Conservation (phyloP, 2,888 invertebrate genomes). For the Limenitis arthemis region DNA sequence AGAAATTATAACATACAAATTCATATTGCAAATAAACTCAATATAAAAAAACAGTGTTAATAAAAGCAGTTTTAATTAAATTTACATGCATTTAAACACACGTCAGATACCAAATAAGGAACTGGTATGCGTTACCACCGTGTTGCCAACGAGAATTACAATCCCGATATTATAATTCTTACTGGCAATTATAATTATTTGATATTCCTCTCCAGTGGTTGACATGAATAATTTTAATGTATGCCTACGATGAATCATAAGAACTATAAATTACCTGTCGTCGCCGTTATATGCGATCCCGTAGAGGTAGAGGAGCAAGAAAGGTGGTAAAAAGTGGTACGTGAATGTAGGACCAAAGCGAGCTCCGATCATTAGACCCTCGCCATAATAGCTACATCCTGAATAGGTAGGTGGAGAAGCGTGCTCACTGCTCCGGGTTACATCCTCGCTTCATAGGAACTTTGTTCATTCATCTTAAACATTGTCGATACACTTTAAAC, state of each 20-base stretch:
- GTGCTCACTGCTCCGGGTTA: constrained; percentile 48
- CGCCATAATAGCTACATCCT: constrained; percentile 66
- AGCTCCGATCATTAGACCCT: constrained; percentile 66
- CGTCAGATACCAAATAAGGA: constrained; percentile 17
- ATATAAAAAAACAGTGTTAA: not conserved
- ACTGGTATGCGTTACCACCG: constrained; percentile 16
- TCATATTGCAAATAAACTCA: not conserved
- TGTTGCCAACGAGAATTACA: constrained; percentile 19
- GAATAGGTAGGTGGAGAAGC: constrained; percentile 64
- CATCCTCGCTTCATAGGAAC: constrained; percentile 26
- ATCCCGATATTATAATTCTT: constrained; percentile 6
- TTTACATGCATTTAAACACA: constrained; percentile 19
- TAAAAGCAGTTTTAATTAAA: constrained; percentile 19
- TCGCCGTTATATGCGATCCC: constrained; percentile 57
- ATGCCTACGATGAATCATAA: constrained; percentile 29
- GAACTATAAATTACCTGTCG: constrained; percentile 35
- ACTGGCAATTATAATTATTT: constrained; percentile 9
- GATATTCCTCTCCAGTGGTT: constrained; percentile 20
- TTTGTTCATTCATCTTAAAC: constrained; percentile 57
- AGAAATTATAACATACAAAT: not conserved
- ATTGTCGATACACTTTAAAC: constrained; percentile 10
- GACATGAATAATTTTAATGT: constrained; percentile 25
- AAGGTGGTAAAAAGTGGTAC: constrained; percentile 55
- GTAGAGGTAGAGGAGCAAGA: constrained; percentile 52
- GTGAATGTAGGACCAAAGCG: constrained; percentile 52